A percentile compares a stretch with the other conserved stretches of the same genome.
Conservation (phyloP, 1,140 invertebrate species). For the Bradysia coprophila region DNA sequence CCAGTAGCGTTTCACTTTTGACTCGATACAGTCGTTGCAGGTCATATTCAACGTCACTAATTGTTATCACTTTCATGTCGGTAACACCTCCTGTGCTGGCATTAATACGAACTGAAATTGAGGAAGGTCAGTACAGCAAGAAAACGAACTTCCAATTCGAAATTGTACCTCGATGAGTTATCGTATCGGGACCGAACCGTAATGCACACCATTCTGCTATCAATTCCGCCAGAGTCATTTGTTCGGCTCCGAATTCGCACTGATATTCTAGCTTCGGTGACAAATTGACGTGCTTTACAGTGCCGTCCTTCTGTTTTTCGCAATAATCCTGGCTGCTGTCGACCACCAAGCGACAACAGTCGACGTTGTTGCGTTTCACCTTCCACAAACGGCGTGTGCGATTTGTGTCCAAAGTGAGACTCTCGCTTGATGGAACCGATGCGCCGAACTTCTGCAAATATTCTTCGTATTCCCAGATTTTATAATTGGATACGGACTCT, state of each 20-base stretch:
- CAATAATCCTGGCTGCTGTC: neutral
- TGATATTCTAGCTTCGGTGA: slow-evolving; percentile 3
- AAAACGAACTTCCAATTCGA: neutral
- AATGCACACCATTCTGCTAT: slow-evolving; percentile 3
- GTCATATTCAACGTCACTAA: slow-evolving; percentile 1
- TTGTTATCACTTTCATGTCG: neutral
- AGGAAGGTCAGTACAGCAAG: neutral
- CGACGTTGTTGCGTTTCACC: too few relatives aligned
- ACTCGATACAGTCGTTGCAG: neutral
- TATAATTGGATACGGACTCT: neutral
- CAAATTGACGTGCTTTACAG: neutral
- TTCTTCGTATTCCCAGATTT: neutral
- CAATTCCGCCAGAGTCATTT: slow-evolving; percentile 1
- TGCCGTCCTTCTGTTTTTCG: neutral
- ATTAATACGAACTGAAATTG: neutral
- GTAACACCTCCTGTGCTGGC: neutral
- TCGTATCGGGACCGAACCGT: neutral
- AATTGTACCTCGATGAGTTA: neutral
- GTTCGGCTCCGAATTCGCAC: slow-evolving; percentile 2
- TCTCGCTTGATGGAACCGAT: neutral
- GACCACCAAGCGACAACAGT: neutral
- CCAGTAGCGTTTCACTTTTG: neutral
- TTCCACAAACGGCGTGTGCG: too few relatives aligned
- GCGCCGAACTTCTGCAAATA: neutral
- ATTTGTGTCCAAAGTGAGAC: too few relatives aligned